Conservation (phyloP, 1,140 invertebrate genomes). For the Popillia japonica region DNA sequence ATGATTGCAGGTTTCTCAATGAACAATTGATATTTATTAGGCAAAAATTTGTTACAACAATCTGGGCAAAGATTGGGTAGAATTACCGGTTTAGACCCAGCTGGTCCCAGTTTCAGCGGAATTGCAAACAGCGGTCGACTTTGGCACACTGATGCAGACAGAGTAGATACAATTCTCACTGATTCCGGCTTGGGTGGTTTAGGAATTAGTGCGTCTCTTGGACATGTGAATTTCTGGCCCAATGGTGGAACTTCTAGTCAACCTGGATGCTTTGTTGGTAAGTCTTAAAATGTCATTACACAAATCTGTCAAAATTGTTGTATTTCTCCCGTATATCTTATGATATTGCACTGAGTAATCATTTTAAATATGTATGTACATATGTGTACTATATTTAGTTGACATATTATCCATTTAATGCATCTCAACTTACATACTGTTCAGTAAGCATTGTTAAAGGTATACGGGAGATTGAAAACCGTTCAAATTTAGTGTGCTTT, state of each 20-base stretch:
- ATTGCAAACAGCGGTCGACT: background rate
- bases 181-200: background rate
- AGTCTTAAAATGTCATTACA: background rate
- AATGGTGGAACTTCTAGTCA: slow-evolving; percentile 5
- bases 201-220: background rate
- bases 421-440: no score
- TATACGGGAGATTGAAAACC: no score
- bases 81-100: slow-evolving; percentile 39
- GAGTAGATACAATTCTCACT: slow-evolving; percentile 14
- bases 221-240: slow-evolving; percentile 12
- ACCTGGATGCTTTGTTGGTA: background rate
- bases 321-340: no score
- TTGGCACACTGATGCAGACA: background rate
- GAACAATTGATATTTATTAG: background rate
- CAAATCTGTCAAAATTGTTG: no score
- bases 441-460: no score
- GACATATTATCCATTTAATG: no score
- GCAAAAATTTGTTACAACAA: background rate
- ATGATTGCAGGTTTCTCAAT: background rate
- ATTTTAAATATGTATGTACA: no score
- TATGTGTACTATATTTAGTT: no score
- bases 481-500: no score
- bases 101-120: background rate
- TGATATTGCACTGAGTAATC: no score
- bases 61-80: slow-evolving; percentile 14